Conservation (phyloP, 2,797 vertebrate genomes). For the Gymnothorax reevesii region DNA sequence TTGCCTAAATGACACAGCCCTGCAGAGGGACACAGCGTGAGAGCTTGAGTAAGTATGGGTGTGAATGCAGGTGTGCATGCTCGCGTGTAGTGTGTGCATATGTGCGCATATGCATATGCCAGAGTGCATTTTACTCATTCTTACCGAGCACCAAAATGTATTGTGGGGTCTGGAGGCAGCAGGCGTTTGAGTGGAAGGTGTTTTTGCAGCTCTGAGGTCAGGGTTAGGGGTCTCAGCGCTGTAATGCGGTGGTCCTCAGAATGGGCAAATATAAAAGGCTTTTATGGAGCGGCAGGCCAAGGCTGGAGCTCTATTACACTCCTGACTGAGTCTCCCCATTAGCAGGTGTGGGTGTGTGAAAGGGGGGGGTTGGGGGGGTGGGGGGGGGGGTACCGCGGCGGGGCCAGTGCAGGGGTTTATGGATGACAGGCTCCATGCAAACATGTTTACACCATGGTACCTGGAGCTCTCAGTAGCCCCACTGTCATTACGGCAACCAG, state of each 20-base stretch:
- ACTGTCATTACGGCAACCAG: neutral
- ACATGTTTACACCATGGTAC: neutral
- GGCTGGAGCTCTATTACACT: neutral
- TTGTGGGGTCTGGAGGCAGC: no score
- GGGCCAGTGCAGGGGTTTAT: neutral
- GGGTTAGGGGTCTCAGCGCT: neutral
- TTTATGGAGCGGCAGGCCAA: neutral
- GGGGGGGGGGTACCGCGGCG: no score
- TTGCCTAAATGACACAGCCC: conserved; percentile 62
- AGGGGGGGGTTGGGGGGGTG: no score
- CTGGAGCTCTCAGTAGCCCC: neutral
- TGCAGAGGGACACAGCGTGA: neutral
- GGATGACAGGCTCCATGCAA: neutral
- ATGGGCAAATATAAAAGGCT: neutral
- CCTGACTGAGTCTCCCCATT: neutral
- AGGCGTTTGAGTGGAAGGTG: neutral
- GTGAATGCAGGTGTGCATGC: neutral
- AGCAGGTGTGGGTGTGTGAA: no score
- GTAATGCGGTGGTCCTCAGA: neutral
- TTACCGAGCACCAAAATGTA: no score
- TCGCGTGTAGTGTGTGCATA: neutral
- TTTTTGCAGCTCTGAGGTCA: neutral
- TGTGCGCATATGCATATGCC: neutral
- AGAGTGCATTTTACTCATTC: no score
- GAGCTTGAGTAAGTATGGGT: neutral